Evolutionary conservation across 2,113 vertebrate species (phyloP).

Genomic region (Pangasianodon gigas): DNA sequence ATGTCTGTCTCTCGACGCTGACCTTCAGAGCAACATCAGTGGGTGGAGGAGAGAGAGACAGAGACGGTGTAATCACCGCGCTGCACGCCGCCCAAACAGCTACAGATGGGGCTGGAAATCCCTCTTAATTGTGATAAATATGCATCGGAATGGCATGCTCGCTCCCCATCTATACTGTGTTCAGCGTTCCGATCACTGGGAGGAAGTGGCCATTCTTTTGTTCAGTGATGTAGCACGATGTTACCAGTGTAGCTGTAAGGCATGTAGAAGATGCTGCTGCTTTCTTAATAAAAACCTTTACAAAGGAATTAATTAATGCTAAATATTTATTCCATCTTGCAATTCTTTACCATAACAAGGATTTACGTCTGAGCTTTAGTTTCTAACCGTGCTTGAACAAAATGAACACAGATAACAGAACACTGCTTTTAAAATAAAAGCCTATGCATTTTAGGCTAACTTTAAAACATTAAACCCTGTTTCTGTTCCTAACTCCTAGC

Average conservation of each 20-base stretch:
- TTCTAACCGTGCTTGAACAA: background rate
- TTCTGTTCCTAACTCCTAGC: background rate
- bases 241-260: constrained; percentile 34
- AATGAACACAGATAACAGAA: background rate
- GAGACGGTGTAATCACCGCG: constrained; percentile 53
- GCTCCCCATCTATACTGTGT: constrained; percentile 39
- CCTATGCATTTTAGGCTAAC: background rate
- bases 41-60: constrained; percentile 41
- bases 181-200: constrained; percentile 40
- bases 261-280: constrained; percentile 1
- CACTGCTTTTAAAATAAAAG: background rate
- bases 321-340: background rate
- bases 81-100: constrained; percentile 43
- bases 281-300: constrained; percentile 22
- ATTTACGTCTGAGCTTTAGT: background rate
- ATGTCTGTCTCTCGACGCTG: constrained; percentile 60
- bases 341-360: background rate
- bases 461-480: background rate
- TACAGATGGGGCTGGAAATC: constrained; percentile 54
- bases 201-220: constrained; percentile 37
- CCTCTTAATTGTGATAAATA: constrained; percentile 62
- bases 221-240: constrained; percentile 35
- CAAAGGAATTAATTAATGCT: background rate
- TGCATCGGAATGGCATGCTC: constrained; percentile 46
- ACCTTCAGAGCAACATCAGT: constrained; percentile 61